These are phyloP conservation scores for Ceratotherium simum DNA, from an alignment of 2,113 vertebrate species.

Conservation along the genomic window DNA sequence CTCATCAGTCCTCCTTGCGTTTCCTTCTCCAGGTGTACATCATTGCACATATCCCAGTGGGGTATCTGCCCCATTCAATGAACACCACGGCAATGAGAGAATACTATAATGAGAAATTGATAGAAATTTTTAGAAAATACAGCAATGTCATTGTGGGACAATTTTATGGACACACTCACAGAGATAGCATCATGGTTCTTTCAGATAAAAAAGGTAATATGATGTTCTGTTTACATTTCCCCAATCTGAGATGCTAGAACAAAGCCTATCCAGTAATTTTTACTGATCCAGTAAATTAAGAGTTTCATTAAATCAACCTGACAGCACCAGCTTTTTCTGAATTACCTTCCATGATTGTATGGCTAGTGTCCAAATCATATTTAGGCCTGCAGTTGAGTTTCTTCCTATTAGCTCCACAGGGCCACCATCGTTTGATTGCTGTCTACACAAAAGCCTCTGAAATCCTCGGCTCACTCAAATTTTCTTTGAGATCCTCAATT, in stretches of 20 bases:
- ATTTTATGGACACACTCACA: conserved; percentile 97
- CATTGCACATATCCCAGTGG: conserved; percentile 95
- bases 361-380: background rate
- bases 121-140: conserved; percentile 92
- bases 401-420: background rate
- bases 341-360: background rate
- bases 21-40: conserved; percentile 91
- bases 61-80: conserved; percentile 90
- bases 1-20: background rate
- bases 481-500: background rate
- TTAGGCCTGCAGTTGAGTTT: background rate
- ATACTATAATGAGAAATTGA: conserved; percentile 91
- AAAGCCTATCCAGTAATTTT: background rate
- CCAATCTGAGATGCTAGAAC: background rate
- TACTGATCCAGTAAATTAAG: background rate
- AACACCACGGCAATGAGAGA: conserved; percentile 89
- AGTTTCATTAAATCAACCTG: background rate
- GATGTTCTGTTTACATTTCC: background rate
- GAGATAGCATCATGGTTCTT: conserved; percentile 96
- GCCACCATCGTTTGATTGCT: background rate
- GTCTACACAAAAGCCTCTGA: background rate
- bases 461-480: background rate
- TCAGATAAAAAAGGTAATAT: conserved; percentile 90
- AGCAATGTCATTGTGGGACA: conserved; percentile 92
- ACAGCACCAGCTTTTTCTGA: background rate